Percentiles rank a stretch among this genome's conserved stretches.
phyloP scores from a whole-genome alignment of 2,797 vertebrate species.

The Setipinna tenuifilis region DNA sequence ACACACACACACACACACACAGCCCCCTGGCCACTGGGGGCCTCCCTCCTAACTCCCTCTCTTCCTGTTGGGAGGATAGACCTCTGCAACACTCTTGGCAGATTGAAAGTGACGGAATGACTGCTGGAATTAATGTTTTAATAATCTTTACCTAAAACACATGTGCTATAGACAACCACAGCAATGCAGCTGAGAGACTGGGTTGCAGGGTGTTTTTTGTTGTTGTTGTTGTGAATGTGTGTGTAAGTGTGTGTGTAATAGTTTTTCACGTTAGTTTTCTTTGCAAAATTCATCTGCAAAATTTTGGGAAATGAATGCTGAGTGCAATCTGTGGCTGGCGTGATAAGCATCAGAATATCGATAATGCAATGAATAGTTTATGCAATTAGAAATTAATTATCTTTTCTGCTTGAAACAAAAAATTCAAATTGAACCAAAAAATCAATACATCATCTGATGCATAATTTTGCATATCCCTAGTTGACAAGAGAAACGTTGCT shows the following conservation, averaged over 20 bases:
- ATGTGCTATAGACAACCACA: constrained; percentile 27
- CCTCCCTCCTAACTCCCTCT: constrained; percentile 33
- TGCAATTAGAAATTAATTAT: constrained; percentile 1
- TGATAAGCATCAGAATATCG: not conserved
- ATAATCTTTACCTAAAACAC: constrained; percentile 50
- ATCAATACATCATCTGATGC: not conserved
- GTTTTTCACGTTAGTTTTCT: constrained; percentile 37
- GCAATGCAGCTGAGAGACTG: not conserved
- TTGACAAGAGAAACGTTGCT: not conserved
- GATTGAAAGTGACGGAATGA: constrained; percentile 52
- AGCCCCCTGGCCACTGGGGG: constrained; percentile 2
- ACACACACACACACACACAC: not conserved
- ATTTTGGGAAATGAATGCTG: constrained; percentile 4
- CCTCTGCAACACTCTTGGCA: constrained; percentile 41
- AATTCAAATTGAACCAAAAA: not conserved
- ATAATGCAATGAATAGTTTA: constrained; percentile 1
- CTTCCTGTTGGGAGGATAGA: constrained; percentile 30
- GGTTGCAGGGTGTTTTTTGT: constrained; percentile 51
- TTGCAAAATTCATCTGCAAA: not conserved
- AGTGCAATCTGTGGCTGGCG: not conserved
- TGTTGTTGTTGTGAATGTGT: constrained; percentile 35
- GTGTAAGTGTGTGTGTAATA: constrained; percentile 27
- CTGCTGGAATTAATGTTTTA: constrained; percentile 57
- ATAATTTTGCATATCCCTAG: constrained; percentile 4
- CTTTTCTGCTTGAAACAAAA: not conserved